These are phyloP conservation scores for Hoplias malabaricus DNA, from an alignment of 2,113 vertebrate species.

Conservation along the genomic window DNA sequence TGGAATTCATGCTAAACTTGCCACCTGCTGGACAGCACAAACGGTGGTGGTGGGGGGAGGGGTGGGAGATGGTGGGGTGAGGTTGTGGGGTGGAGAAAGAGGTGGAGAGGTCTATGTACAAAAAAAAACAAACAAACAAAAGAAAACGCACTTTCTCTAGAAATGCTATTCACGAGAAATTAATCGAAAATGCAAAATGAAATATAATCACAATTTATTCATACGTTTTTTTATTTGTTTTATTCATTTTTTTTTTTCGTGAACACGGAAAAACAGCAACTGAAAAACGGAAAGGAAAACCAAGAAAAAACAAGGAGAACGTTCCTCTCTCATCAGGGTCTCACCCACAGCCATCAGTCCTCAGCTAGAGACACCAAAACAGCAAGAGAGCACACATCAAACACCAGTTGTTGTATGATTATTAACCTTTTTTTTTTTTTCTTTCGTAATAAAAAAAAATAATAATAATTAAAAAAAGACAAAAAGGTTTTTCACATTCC, in stretches of 20 bases:
- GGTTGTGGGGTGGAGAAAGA: not conserved
- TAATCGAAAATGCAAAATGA: too few species aligned
- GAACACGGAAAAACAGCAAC: conserved; percentile 5
- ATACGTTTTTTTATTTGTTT: too few species aligned
- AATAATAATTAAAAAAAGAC: conserved; percentile 61
- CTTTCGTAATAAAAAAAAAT: conserved; percentile 48
- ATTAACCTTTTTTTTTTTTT: conserved; percentile 55
- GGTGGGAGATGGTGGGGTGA: conserved; percentile 64
- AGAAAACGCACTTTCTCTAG: conserved; percentile 65
- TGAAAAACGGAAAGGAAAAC: too few species aligned
- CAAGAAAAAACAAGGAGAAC: conserved; percentile 40
- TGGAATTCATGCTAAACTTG: conserved; percentile 80
- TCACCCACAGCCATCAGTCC: conserved; percentile 70
- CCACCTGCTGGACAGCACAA: conserved; percentile 63
- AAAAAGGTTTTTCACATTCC: conserved; percentile 51
- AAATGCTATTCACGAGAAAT: conserved; percentile 68
- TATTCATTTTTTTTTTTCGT: conserved; percentile 13
- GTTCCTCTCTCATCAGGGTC: conserved; percentile 63
- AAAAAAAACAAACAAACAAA: too few species aligned
- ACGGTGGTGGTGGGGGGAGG: conserved; percentile 61
- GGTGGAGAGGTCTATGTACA: conserved; percentile 77
- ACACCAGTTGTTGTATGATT: conserved; percentile 65
- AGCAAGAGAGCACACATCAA: conserved; percentile 76
- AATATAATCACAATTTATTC: not conserved
- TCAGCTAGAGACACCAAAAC: conserved; percentile 73